A percentile compares a stretch with the other conserved stretches of the same genome.
Evolutionary conservation across 2,888 invertebrate genomes (phyloP).

Genomic region (Tipula helvola): DNA sequence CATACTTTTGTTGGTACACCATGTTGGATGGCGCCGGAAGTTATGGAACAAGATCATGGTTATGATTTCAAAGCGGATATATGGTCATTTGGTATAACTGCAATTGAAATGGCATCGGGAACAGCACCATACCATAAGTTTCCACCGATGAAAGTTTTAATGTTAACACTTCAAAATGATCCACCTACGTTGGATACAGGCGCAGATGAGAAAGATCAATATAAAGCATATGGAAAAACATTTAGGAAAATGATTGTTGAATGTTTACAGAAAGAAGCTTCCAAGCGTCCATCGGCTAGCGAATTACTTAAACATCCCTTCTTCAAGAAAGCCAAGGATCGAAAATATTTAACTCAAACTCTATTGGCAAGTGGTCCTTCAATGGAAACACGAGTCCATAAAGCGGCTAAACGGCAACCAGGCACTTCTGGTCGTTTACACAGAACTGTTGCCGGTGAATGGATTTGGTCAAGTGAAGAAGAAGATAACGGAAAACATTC

Average conservation of each 20-base stretch:
- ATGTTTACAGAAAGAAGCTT: conserved; percentile 91
- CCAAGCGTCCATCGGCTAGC: conserved; percentile 87
- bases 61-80: conserved; percentile 93
- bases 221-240: conserved; percentile 93
- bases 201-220: conserved; percentile 94
- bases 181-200: conserved; percentile 92
- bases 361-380: conserved; percentile 76
- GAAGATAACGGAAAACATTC: conserved; percentile 53
- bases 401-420: conserved; percentile 69
- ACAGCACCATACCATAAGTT: conserved; percentile 98
- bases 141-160: conserved; percentile 97
- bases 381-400: conserved; percentile 80
- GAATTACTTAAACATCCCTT: conserved; percentile 95
- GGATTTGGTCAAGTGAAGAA: conserved; percentile 97
- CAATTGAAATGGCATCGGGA: conserved; percentile 97
- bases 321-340: conserved; percentile 94
- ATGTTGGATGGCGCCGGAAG: conserved; percentile 99
- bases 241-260: conserved; percentile 95
- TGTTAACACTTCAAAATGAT: conserved; percentile 96
- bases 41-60: conserved; percentile 97
- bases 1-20: conserved; percentile 99
- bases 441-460: conserved; percentile 90
- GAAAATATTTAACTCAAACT: conserved; percentile 75
- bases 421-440: conserved; percentile 77
- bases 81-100: conserved; percentile 74